Evolutionary conservation across 2,113 vertebrate species (phyloP).

Genomic region (Phainopepla nitens): DNA sequence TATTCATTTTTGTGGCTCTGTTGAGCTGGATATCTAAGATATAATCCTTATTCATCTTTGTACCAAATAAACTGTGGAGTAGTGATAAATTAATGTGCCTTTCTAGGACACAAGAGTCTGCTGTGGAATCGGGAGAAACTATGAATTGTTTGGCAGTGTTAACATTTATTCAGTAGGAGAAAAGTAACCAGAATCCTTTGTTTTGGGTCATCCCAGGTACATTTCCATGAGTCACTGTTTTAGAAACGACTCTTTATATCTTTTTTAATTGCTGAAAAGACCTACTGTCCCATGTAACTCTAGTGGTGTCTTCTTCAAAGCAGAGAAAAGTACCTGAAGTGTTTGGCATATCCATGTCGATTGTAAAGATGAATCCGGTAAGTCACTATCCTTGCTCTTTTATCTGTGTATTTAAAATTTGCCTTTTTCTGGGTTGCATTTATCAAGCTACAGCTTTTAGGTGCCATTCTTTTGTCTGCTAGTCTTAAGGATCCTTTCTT

Average conservation of each 20-base stretch:
- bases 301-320: neutral
- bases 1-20: neutral
- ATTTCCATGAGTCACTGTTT: neutral
- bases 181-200: neutral
- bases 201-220: neutral
- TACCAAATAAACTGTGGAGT: neutral
- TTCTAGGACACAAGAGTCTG: neutral
- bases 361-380: neutral
- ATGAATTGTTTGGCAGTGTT: neutral
- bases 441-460: neutral
- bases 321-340: neutral
- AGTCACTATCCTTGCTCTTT: neutral
- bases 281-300: rapidly evolving
- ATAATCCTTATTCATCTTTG: neutral
- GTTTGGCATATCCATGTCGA: neutral
- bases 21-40: neutral
- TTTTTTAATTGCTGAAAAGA: neutral
- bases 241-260: neutral
- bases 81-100: neutral
- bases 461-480: neutral
- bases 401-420: neutral
- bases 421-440: neutral
- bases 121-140: neutral
- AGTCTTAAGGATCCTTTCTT: neutral
- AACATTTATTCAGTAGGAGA: neutral